Evolutionary conservation across 2,888 invertebrate species (phyloP), one percentile per base, ranked within the genome.

Genomic region (Spialia ferax): DNA sequence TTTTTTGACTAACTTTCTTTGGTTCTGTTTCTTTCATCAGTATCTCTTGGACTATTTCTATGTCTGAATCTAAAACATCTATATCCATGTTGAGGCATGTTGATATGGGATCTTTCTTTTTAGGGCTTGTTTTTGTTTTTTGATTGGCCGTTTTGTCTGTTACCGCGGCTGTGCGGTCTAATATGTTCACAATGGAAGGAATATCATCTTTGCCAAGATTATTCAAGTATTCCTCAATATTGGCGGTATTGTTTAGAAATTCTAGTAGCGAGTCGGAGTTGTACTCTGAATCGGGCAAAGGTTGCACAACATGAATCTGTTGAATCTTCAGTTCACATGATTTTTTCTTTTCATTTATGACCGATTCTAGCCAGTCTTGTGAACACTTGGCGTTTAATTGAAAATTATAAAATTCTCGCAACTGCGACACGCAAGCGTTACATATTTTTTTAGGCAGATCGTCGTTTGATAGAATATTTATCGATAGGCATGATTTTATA

Each of bases 211-310:
- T 93, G 2, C 93, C 91, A 50, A 93, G 80, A 70, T 88, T 92
- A 69, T 89, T 89, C 56, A 92, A 75, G 71, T 93, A 92, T 72
- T 93, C 89, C 68, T 92, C 91, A 10, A 93, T 92, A 67, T 93
- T 93, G 1, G 87, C 91, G 38, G 91, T 93, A 68, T 89, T 93
- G 70, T 94, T 93, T 29, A 94, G 72, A 74, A 94, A 94, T 72
- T 94, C 93, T 56, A 94, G 65, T 5, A 94, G 83, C 7, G 94
- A 93, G 75, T 94, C 93, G 0, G 93, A 93, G 66, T 93, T 93
- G 72, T 93, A 93, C 80, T 94, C 93, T 0, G 91, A 92, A 74
- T 92, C 92, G 0, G 93, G 92, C 45, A 93, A 74, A 0, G 93
- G 93, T 70, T 91, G 91, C n/a, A 93, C 77, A 3, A 93, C 77